Percentiles rank a stretch among this genome's conserved stretches.
These are phyloP conservation scores for Cyanistes caeruleus DNA, from an alignment of 2,113 vertebrate species.

Conservation along the genomic window DNA sequence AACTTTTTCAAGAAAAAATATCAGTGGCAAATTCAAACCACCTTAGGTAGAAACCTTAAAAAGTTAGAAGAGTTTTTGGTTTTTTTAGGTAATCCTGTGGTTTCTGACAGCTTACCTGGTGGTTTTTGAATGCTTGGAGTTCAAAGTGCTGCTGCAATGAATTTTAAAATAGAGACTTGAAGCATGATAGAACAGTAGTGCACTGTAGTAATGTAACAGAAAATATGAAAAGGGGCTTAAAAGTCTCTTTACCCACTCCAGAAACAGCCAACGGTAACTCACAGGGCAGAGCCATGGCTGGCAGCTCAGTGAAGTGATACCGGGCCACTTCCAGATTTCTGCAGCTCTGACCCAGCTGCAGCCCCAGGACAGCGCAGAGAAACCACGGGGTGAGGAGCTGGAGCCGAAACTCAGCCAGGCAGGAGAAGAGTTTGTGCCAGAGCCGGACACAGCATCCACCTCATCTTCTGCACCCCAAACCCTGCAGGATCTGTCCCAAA, in stretches of 20 bases:
- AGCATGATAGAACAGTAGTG: background rate
- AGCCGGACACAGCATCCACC: background rate
- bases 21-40: background rate
- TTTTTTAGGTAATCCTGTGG: background rate
- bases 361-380: background rate
- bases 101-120: slow-evolving; percentile 27
- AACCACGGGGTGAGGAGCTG: background rate
- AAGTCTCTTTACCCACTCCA: background rate
- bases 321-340: background rate
- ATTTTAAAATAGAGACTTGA: slow-evolving; percentile 29
- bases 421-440: background rate
- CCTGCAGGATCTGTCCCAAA: background rate
- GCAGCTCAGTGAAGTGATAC: background rate
- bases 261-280: background rate
- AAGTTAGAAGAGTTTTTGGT: background rate
- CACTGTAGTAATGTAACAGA: background rate
- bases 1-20: background rate
- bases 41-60: background rate
- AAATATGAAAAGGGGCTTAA: background rate
- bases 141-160: slow-evolving; percentile 1
- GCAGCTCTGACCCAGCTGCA: background rate
- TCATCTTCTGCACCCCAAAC: background rate
- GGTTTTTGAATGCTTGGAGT: background rate
- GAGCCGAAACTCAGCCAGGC: background rate
- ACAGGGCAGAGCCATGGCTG: background rate